Conservation (phyloP, 2,113 vertebrate genomes). For the Pachycephala philippinensis region DNA sequence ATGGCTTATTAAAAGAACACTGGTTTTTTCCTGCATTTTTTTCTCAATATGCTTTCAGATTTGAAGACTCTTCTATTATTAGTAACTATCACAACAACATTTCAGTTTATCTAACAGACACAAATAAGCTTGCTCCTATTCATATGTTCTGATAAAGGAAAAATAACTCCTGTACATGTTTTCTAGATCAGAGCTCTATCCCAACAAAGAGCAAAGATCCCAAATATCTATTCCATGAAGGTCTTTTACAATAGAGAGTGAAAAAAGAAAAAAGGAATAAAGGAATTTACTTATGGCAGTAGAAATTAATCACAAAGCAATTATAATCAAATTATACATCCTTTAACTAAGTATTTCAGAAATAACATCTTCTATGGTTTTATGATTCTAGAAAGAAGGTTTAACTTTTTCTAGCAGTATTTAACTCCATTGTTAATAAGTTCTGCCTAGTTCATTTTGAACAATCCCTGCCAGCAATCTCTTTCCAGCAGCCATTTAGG, state of each 20-base stretch:
- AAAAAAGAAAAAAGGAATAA: background rate
- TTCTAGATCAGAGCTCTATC: background rate
- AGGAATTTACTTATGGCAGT: background rate
- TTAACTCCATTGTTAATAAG: slow-evolving; percentile 8
- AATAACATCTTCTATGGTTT: background rate
- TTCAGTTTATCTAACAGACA: background rate
- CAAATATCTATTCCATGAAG: background rate
- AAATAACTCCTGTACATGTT: background rate
- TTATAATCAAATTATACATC: background rate
- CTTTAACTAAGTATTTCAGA: background rate
- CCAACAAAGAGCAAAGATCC: background rate
- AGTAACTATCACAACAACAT: background rate
- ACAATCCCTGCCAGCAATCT: background rate
- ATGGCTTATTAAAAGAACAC: background rate
- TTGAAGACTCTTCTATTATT: background rate
- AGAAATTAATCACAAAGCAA: background rate
- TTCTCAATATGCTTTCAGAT: background rate
- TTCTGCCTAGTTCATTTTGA: background rate
- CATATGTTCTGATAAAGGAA: background rate
- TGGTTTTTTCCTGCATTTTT: background rate
- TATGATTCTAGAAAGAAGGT: background rate
- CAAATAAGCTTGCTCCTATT: background rate
- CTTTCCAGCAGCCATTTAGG: slow-evolving; percentile 13
- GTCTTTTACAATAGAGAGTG: background rate
- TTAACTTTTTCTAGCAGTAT: background rate